Conservation (phyloP, 1,140 invertebrate species). For the Ooceraea biroi region DNA sequence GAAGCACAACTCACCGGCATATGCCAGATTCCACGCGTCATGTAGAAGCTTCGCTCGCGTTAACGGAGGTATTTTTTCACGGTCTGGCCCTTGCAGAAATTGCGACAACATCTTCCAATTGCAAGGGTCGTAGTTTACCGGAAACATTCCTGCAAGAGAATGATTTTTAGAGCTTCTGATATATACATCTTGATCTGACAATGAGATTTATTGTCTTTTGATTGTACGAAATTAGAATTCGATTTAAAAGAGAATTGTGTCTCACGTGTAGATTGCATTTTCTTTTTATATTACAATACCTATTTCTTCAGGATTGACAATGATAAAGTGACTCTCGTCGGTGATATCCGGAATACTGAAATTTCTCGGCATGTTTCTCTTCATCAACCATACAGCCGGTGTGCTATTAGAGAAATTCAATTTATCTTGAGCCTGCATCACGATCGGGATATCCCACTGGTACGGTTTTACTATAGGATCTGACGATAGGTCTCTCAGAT, state of each 20-base stretch:
- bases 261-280: background rate
- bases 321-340: conserved; percentile 88
- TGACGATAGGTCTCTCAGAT: conserved; percentile 88
- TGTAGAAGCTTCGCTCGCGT: conserved; percentile 92
- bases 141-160: conserved; percentile 89
- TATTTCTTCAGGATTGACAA: conserved; percentile 93
- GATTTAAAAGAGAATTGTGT: background rate
- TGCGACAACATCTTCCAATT: conserved; percentile 92
- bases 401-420: conserved; percentile 87
- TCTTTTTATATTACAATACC: too few relatives aligned
- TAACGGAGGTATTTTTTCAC: conserved; percentile 88
- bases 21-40: conserved; percentile 92
- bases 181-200: background rate
- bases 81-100: conserved; percentile 87
- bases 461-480: conserved; percentile 81
- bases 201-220: background rate
- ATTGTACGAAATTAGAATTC: background rate
- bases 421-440: conserved; percentile 87
- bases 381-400: conserved; percentile 88
- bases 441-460: conserved; percentile 90
- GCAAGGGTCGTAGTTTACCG: conserved; percentile 92
- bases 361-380: conserved; percentile 78
- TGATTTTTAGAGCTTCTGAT: background rate
- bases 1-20: conserved; percentile 91
- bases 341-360: conserved; percentile 86